These are phyloP conservation scores for Scaptomyza parva DNA, from an alignment of 2,888 invertebrate genomes.

Conservation along the genomic window DNA sequence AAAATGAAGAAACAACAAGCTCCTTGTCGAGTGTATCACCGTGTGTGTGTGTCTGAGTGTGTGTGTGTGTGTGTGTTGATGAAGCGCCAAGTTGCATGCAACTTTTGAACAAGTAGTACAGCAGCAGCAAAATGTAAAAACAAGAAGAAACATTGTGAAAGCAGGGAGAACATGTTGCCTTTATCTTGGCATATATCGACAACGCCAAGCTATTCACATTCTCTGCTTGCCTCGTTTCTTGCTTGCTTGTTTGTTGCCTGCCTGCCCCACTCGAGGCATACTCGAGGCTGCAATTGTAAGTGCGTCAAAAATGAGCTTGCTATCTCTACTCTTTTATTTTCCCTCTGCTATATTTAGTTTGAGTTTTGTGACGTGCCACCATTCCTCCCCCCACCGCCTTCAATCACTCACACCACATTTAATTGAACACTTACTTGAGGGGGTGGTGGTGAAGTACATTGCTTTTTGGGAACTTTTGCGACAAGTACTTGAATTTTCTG, in stretches of 20 bases:
- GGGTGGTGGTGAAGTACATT: too few relatives aligned
- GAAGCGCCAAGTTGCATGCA: slow-evolving; percentile 45
- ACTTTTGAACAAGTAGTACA: slow-evolving; percentile 31
- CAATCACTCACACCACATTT: slow-evolving; percentile 6
- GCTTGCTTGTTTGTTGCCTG: too few relatives aligned
- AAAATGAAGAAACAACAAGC: slow-evolving; percentile 34
- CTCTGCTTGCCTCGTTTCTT: too few relatives aligned
- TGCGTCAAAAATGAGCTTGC: slow-evolving; percentile 52
- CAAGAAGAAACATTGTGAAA: neutral
- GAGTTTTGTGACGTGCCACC: neutral
- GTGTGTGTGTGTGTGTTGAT: slow-evolving; percentile 6
- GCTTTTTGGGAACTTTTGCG: slow-evolving; percentile 32
- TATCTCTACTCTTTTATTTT: slow-evolving; percentile 30
- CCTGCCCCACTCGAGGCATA: slow-evolving; percentile 33
- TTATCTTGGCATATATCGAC: slow-evolving; percentile 53
- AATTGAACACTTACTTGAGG: slow-evolving; percentile 45
- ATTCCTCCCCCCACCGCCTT: neutral
- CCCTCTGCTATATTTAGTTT: slow-evolving; percentile 17
- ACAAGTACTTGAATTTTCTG: slow-evolving; percentile 49
- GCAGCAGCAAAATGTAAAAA: neutral
- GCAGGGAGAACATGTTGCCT: slow-evolving; percentile 28
- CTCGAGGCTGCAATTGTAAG: slow-evolving; percentile 38
- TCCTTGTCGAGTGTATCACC: slow-evolving; percentile 3
- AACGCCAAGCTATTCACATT: slow-evolving; percentile 29
- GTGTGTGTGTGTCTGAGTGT: slow-evolving; percentile 6